phyloP scores from a whole-genome alignment of 2,113 vertebrate genomes.

The Puntigrus tetrazona region DNA sequence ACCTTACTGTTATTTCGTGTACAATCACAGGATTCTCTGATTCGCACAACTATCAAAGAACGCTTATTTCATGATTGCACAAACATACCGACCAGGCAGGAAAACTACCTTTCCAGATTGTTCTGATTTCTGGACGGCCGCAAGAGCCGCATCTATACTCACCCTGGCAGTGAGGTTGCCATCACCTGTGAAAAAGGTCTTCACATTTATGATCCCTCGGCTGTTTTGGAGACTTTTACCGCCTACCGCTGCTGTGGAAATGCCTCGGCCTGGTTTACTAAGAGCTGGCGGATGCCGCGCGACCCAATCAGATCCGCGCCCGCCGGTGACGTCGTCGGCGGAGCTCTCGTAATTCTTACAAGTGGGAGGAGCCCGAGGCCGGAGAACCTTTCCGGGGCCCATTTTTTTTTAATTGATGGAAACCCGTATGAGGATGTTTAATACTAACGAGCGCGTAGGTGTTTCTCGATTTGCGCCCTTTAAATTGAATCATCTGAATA shows the following conservation, averaged over 20 bases:
- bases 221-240: conserved; percentile 84
- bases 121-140: too few relatives aligned
- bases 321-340: conserved; percentile 40
- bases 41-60: neutral
- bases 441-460: neutral
- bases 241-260: conserved; percentile 86
- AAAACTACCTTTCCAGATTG: too few relatives aligned
- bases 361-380: conserved; percentile 27
- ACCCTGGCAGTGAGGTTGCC: conserved; percentile 98
- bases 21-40: too few relatives aligned
- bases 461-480: neutral
- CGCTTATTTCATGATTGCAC: too few relatives aligned
- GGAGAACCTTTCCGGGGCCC: neutral
- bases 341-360: conserved; percentile 33
- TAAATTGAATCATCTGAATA: neutral
- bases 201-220: conserved; percentile 88
- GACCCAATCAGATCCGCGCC: conserved; percentile 82
- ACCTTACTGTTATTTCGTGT: accelerated
- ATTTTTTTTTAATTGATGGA: conserved; percentile 30
- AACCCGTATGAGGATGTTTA: conserved; percentile 14
- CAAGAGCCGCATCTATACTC: conserved; percentile 79
- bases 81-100: too few relatives aligned
- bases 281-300: conserved; percentile 80
- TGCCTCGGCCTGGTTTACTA: conserved; percentile 90
- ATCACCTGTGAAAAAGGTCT: conserved; percentile 90